Conservation (phyloP, 2,113 vertebrate species). For the Lophius piscatorius region DNA sequence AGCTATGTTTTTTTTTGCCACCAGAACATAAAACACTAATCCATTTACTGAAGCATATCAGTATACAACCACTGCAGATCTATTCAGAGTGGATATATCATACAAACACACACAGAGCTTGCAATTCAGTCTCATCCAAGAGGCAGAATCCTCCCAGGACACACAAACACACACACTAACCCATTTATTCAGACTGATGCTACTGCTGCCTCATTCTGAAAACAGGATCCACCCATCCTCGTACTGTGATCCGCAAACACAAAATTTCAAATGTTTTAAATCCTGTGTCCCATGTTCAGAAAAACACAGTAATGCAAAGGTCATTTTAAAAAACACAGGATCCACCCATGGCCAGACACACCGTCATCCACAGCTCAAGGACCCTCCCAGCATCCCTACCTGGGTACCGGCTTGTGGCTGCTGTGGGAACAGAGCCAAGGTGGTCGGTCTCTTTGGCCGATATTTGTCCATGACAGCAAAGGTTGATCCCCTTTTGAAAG, state of each 20-base stretch:
- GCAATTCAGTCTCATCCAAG: background rate
- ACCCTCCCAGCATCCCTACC: slow-evolving; percentile 76
- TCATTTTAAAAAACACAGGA: slow-evolving; percentile 2
- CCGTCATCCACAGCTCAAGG: background rate
- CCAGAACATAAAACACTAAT: too few species aligned
- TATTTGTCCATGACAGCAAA: slow-evolving; percentile 87
- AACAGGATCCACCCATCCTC: slow-evolving; percentile 33
- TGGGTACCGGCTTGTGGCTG: slow-evolving; percentile 85
- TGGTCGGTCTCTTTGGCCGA: slow-evolving; percentile 93
- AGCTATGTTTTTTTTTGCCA: too few species aligned
- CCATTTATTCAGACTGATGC: slow-evolving; percentile 23
- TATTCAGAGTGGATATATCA: too few species aligned
- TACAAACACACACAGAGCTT: too few species aligned
- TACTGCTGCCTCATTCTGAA: slow-evolving; percentile 12
- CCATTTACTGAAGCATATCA: too few species aligned
- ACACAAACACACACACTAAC: slow-evolving; percentile 16
- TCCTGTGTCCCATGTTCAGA: too few species aligned
- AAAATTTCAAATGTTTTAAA: too few species aligned
- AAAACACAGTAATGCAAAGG: too few species aligned
- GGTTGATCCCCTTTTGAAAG: slow-evolving; percentile 56
- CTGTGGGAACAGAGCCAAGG: slow-evolving; percentile 94
- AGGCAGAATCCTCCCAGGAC: too few species aligned
- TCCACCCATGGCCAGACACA: background rate
- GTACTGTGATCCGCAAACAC: too few species aligned
- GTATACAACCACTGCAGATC: too few species aligned